Conservation (phyloP, 2,888 invertebrate species). For the Melangyna quadrimaculata region DNA sequence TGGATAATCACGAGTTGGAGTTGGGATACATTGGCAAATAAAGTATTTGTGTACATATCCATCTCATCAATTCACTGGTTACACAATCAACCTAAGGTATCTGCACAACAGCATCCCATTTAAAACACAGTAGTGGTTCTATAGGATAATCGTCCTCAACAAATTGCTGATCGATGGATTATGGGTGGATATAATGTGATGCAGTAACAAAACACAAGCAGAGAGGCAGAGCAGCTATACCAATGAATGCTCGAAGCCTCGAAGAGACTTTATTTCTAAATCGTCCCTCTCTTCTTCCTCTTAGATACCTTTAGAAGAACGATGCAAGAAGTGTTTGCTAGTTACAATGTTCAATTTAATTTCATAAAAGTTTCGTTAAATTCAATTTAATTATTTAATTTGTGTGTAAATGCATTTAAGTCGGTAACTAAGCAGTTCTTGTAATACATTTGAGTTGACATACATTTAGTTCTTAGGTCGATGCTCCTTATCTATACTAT, state of each 20-base stretch:
- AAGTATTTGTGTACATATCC: slow-evolving; percentile 62
- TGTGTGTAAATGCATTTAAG: slow-evolving; percentile 35
- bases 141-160: slow-evolving; percentile 33
- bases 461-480: neutral
- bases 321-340: slow-evolving; percentile 16
- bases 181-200: slow-evolving; percentile 56
- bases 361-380: slow-evolving; percentile 23
- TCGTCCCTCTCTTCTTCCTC: too few species aligned
- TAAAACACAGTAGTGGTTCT: neutral
- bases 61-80: slow-evolving; percentile 65
- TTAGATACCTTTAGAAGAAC: neutral
- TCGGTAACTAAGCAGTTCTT: slow-evolving; percentile 40
- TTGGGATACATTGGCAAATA: slow-evolving; percentile 60
- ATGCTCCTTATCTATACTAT: neutral
- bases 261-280: slow-evolving; percentile 16
- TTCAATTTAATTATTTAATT: slow-evolving; percentile 53
- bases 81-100: slow-evolving; percentile 64
- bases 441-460: slow-evolving; percentile 35
- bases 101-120: slow-evolving; percentile 51
- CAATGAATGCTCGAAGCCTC: neutral
- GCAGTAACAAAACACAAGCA: slow-evolving; percentile 11
- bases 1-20: neutral
- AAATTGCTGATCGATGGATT: slow-evolving; percentile 62
- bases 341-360: slow-evolving; percentile 53
- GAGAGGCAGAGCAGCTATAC: neutral